Evolutionary conservation across 2,888 invertebrate genomes (phyloP), one percentile per base, ranked within the genome.

Genomic region (Bugula neritina): DNA sequence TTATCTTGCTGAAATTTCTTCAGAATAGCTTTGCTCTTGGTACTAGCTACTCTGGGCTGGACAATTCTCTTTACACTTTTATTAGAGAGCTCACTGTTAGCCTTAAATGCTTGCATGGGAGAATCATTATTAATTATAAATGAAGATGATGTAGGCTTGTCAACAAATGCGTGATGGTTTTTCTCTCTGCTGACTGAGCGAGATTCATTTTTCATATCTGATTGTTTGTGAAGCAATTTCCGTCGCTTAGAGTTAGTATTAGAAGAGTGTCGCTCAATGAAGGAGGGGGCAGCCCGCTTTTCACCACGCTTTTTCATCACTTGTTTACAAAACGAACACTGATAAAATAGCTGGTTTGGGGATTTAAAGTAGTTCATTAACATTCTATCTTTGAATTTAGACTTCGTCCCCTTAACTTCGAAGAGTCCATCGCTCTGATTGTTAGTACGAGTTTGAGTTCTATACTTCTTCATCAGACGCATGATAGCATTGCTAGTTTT

Each of bases 41-140:
- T 63, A 31, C 27, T 34, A 13, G 34, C 13, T 3, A 63, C 34
- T 13, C 63, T 21, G 13, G 13, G 63, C 31, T 63, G 27, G 13
- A 63, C 31, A 31, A 25, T 31, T 5, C 31, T 10, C 57, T 57
- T 21, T 31, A 13, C 17, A 25, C 63, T 25, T 5, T 2, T n/a
- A 13, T 10, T 3, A 13, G 5, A 3, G 31, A 27, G 31, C 10
- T 27, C 17, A 10, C 25, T 27, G 31, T 25, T 63, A 17, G 63
- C 27, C 31, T 63, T 63, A 31, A 63, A 34, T 31, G 63, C 10
- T 34, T 63, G 63, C 63, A 63, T 63, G 2, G 63, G 63, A 31
- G 63, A 63, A 31, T 63, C 31, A 13, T 27, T 63, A 13, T 27
- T 25, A 43, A 17, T 43, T 5, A 5, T 43, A 17, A 17, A 17